A percentile compares a stretch with the other conserved stretches of the same genome.
These are phyloP conservation scores for Entosphenus tridentatus DNA, from an alignment of 2,113 vertebrate species.

Conservation along the genomic window DNA sequence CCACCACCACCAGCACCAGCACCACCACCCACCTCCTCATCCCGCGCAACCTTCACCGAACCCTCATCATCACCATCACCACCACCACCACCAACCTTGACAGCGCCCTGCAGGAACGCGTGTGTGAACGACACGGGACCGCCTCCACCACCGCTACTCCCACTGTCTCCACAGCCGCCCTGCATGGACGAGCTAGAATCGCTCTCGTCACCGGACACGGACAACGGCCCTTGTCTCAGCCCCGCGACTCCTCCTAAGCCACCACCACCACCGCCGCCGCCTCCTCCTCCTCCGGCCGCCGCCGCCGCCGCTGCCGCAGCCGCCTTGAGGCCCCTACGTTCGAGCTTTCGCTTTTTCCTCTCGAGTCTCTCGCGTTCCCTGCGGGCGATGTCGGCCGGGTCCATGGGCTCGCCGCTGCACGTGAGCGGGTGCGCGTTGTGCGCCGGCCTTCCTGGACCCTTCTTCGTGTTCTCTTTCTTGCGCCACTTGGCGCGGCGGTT, in stretches of 20 bases:
- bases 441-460: conserved; percentile 76
- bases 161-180: too few relatives aligned
- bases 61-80: too few relatives aligned
- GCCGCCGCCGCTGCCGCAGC: not conserved
- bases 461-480: conserved; percentile 98
- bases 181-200: too few relatives aligned
- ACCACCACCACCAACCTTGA: too few relatives aligned
- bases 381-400: conserved; percentile 81
- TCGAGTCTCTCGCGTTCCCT: conserved; percentile 73
- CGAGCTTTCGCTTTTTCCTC: conserved; percentile 87
- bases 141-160: too few relatives aligned
- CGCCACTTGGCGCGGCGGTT: conserved; percentile 94
- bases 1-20: too few relatives aligned
- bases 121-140: too few relatives aligned
- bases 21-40: too few relatives aligned
- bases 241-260: not conserved
- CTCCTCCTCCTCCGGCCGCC: not conserved
- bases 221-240: not conserved
- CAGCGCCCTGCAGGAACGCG: too few relatives aligned
- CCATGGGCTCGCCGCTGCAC: conserved; percentile 96
- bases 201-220: too few relatives aligned
- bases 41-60: too few relatives aligned
- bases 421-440: conserved; percentile 94
- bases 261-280: not conserved
- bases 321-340: conserved; percentile 53